A percentile compares a stretch with the other conserved stretches of the same genome.
These are phyloP conservation scores for Amphipyra berbera DNA, from an alignment of 2,888 invertebrate genomes.

Conservation along the genomic window DNA sequence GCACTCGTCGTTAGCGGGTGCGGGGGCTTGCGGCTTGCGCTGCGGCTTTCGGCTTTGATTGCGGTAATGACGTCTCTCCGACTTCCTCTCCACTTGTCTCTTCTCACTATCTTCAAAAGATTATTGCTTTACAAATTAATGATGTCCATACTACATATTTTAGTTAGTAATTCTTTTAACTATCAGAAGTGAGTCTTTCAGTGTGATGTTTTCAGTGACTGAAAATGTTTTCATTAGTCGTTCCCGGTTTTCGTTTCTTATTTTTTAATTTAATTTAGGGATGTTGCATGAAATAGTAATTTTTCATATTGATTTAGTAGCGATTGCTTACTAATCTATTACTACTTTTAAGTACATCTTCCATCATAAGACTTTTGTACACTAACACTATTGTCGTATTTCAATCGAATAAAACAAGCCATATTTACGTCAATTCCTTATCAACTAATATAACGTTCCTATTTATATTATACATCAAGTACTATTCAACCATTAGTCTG, in stretches of 20 bases:
- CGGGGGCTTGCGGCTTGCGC: conserved; percentile 69
- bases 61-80: conserved; percentile 88
- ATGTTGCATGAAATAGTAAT: neutral
- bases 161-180: conserved; percentile 65
- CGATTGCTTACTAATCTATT: too few species aligned
- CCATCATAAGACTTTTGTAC: too few species aligned
- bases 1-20: conserved; percentile 85
- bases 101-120: conserved; percentile 84
- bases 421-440: neutral
- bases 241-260: conserved; percentile 3
- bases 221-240: conserved; percentile 18
- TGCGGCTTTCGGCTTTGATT: conserved; percentile 86
- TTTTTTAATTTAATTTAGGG: neutral
- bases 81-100: conserved; percentile 75
- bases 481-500: conserved; percentile 38
- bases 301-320: neutral
- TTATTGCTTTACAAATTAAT: conserved; percentile 84
- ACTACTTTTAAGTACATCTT: too few species aligned
- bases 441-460: neutral
- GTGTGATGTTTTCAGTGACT: conserved; percentile 12
- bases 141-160: conserved; percentile 67
- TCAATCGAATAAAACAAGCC: too few species aligned
- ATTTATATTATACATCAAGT: conserved; percentile 1
- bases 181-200: conserved; percentile 26
- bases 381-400: too few species aligned